Evolutionary conservation across 2,888 invertebrate species (phyloP), one percentile per base, ranked within the genome.

Genomic region (Tridacna crocea): DNA sequence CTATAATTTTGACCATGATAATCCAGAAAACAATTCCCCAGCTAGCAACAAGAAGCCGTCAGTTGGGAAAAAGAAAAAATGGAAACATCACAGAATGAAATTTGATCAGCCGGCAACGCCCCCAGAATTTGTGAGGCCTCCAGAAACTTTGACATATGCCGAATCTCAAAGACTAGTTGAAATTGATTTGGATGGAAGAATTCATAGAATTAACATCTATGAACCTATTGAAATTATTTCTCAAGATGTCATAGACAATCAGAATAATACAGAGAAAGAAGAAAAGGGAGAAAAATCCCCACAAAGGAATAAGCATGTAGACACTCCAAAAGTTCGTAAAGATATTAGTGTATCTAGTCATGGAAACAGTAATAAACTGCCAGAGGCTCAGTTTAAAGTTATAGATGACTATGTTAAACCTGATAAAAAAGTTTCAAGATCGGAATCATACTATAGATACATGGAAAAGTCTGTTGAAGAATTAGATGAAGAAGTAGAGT

Each of bases 391-490:
- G 82, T 97, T 96, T 92, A 95, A 96, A 87, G 95, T 97, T 79
- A 95, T 98, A 72, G 96, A 97, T 13, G 96, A 93, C 79, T 98
- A 97, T 94, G 96, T 92, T 8, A 91, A 96, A 91, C 97, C 97
- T 74, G 96, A 96, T 90, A 97, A 97, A 95, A 98, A 98, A 0
- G 97, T 98, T 70, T 95, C 97, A 0, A 95, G 98, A 70, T 97
- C 98, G 0, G 97, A 97, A 94, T 97, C 98, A 0, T 98, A 98
- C 85, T 95, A 95, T 91, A 96, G 98, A 82, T 99, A 98, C 93
- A 98, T 99, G 93, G 99, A 99, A 93, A 98, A 98, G 92, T 97
- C 98, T 13, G 96, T 97, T 0, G 99, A 99, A 94, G 99, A 99
- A 93, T 95, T 99, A 46, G 99, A 99, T 93, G 98, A 98, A 80